These are phyloP conservation scores for Dolichomitus sp. DNA, from an alignment of 2,888 invertebrate species.

Conservation along the genomic window DNA sequence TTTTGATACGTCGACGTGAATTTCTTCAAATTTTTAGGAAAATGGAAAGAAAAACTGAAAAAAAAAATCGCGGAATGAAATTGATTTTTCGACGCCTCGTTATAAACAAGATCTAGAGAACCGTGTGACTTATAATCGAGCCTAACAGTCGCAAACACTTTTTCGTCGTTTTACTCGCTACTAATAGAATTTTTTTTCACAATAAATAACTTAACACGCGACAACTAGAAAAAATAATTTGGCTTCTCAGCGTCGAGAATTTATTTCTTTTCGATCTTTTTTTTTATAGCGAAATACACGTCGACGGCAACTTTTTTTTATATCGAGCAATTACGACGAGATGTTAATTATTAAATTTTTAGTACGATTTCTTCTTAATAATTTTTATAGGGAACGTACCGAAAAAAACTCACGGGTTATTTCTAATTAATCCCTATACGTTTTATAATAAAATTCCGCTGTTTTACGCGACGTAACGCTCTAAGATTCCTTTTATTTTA, in stretches of 20 bases:
- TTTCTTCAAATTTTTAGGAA: slow-evolving; percentile 29
- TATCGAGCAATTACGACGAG: slow-evolving; percentile 9
- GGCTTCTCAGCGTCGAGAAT: slow-evolving; percentile 24
- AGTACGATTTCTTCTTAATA: neutral
- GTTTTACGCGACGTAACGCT: slow-evolving; percentile 34
- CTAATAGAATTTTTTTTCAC: slow-evolving; percentile 54
- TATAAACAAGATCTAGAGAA: slow-evolving; percentile 34
- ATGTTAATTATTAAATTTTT: neutral
- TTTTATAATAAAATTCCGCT: slow-evolving; percentile 22
- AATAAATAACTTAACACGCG: slow-evolving; percentile 62
- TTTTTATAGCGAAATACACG: slow-evolving; percentile 14
- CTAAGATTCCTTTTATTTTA: slow-evolving; percentile 53
- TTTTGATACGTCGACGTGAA: slow-evolving; percentile 39
- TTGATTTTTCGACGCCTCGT: slow-evolving; percentile 46
- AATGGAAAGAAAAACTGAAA: slow-evolving; percentile 28
- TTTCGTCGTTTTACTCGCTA: slow-evolving; percentile 25
- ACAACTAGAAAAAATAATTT: slow-evolving; percentile 36
- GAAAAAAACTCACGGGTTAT: neutral
- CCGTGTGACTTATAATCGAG: slow-evolving; percentile 42
- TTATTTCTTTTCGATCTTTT: neutral
- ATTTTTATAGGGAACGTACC: neutral
- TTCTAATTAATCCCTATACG: neutral
- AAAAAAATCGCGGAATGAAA: slow-evolving; percentile 15
- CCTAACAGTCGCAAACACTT: slow-evolving; percentile 42
- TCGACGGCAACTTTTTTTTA: slow-evolving; percentile 20